These are phyloP conservation scores for Regulus satrapa DNA, from an alignment of 2,113 vertebrate genomes.

Conservation along the genomic window DNA sequence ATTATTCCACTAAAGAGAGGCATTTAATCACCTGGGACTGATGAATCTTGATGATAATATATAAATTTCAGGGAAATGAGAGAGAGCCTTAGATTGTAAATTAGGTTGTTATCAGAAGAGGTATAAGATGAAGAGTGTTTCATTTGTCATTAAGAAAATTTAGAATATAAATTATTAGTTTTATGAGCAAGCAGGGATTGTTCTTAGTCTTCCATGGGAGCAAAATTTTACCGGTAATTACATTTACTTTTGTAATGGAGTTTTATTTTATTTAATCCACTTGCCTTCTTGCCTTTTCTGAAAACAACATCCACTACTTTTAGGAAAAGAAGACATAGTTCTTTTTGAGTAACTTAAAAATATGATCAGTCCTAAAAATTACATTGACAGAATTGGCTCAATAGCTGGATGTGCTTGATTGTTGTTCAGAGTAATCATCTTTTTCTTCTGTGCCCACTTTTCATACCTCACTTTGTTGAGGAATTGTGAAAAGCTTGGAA, in stretches of 20 bases:
- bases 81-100: neutral
- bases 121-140: neutral
- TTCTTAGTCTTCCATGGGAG: neutral
- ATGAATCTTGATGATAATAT: neutral
- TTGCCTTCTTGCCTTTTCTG: neutral
- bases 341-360: neutral
- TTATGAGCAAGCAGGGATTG: neutral
- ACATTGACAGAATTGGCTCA: neutral
- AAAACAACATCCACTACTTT: neutral
- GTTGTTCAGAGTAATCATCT: neutral
- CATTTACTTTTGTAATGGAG: neutral
- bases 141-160: neutral
- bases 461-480: neutral
- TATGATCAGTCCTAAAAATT: neutral
- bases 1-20: neutral
- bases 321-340: neutral
- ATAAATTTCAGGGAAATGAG: neutral
- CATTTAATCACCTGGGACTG: neutral
- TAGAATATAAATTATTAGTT: neutral
- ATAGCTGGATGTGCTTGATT: neutral
- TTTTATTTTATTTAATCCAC: neutral
- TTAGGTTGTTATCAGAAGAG: neutral
- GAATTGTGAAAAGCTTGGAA: neutral
- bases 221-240: neutral
- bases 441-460: neutral